A percentile compares a stretch with the other conserved stretches of the same genome.
Conservation (phyloP, 2,797 vertebrate genomes). For the Harpagifer antarcticus region DNA sequence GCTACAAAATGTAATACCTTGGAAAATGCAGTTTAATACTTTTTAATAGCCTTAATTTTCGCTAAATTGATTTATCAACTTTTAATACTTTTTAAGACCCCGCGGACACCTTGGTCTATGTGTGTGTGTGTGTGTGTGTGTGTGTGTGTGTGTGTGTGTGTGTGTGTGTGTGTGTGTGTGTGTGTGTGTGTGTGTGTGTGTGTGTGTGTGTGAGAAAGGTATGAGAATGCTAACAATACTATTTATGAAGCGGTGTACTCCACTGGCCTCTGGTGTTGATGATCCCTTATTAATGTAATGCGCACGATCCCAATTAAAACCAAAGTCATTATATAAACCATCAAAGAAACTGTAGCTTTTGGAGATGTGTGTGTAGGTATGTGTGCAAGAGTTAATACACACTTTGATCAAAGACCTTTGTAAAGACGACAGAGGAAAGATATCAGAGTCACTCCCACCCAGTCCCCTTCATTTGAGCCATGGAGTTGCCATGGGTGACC, state of each 20-base stretch:
- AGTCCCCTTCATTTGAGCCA: slow-evolving; percentile 53
- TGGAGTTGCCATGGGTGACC: slow-evolving; percentile 13
- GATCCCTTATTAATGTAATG: slow-evolving; percentile 67
- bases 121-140: slow-evolving; percentile 42
- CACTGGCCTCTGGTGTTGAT: slow-evolving; percentile 67
- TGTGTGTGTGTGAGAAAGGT: slow-evolving; percentile 45
- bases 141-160: slow-evolving; percentile 47
- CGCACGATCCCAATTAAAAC: slow-evolving; percentile 61
- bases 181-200: too few species aligned
- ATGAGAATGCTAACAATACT: slow-evolving; percentile 82
- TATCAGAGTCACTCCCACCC: slow-evolving; percentile 45
- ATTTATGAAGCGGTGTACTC: slow-evolving; percentile 79
- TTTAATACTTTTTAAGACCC: too few species aligned
- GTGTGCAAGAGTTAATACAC: slow-evolving; percentile 53
- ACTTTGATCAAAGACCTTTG: slow-evolving; percentile 65
- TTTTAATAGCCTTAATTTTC: too few species aligned
- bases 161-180: too few species aligned
- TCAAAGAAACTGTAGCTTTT: slow-evolving; percentile 67
- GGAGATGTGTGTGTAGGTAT: slow-evolving; percentile 27
- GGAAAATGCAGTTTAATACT: too few species aligned
- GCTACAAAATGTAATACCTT: too few species aligned
- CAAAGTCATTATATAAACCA: slow-evolving; percentile 61
- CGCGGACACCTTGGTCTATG: slow-evolving; percentile 16
- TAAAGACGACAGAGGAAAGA: slow-evolving; percentile 60
- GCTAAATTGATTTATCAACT: too few species aligned